phyloP scores from a whole-genome alignment of 2,113 vertebrate genomes.

The Eleginops maclovinus region DNA sequence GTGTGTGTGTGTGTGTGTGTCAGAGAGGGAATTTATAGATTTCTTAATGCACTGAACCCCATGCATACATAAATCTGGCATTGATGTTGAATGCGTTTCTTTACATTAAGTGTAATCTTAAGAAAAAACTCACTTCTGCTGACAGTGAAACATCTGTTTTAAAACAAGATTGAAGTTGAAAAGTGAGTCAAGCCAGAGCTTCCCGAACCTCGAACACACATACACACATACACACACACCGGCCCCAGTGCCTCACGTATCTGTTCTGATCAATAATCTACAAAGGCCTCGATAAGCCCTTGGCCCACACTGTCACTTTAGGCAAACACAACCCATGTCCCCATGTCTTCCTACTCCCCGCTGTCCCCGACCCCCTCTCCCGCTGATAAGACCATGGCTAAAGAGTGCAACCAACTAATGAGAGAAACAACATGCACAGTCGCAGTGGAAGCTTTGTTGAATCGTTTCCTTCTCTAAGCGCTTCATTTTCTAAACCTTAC shows the following conservation, averaged over 20 bases:
- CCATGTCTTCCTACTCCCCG: conserved; percentile 67
- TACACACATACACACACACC: conserved; percentile 43
- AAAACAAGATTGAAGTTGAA: conserved; percentile 26
- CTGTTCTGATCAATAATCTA: conserved; percentile 81
- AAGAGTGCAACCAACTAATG: conserved; percentile 45
- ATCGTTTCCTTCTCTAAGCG: neutral
- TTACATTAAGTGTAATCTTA: neutral
- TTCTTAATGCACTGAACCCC: neutral
- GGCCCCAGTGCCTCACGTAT: conserved; percentile 68
- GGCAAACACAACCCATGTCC: conserved; percentile 82
- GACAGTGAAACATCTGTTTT: neutral
- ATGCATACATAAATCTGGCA: neutral
- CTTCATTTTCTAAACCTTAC: neutral
- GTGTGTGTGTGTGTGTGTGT: neutral
- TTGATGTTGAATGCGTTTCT: neutral
- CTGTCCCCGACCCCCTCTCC: conserved; percentile 39
- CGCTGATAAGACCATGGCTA: conserved; percentile 66
- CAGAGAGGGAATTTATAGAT: conserved; percentile 32
- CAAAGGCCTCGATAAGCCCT: conserved; percentile 81
- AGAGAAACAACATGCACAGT: conserved; percentile 15
- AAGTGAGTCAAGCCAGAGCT: conserved; percentile 67
- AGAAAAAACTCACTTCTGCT: conserved; percentile 30
- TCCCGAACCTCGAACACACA: conserved; percentile 53
- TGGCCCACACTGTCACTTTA: conserved; percentile 79
- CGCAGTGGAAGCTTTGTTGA: neutral